A percentile compares a stretch with the other conserved stretches of the same genome.
These are phyloP conservation scores for Peribatodes rhomboidaria DNA, from an alignment of 2,888 invertebrate genomes.

Conservation along the genomic window DNA sequence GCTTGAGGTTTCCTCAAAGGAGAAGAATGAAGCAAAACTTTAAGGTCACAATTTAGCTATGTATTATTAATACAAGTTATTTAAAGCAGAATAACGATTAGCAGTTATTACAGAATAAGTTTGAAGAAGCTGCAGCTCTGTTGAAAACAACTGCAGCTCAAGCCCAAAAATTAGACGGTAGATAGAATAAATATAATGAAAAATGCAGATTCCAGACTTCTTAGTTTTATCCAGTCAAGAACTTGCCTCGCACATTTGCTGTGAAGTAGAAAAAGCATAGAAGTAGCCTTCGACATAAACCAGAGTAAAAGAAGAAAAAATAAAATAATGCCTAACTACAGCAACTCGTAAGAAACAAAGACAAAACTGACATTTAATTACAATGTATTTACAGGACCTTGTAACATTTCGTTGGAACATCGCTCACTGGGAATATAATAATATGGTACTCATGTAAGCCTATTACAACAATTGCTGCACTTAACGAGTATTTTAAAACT, in stretches of 20 bases:
- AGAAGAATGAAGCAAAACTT: not conserved
- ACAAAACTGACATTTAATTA: constrained; percentile 57
- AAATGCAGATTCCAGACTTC: too few species aligned
- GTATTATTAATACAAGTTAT: too few species aligned
- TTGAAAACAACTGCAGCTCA: too few species aligned
- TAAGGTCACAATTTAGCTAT: not conserved
- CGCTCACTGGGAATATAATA: constrained; percentile 51
- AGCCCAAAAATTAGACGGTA: too few species aligned
- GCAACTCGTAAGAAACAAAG: constrained; percentile 23
- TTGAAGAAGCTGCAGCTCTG: too few species aligned
- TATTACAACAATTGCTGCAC: constrained; percentile 50
- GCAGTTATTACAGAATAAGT: too few species aligned
- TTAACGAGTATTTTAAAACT: constrained; percentile 36
- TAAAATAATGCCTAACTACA: not conserved
- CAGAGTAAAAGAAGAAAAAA: not conserved
- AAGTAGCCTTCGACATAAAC: too few species aligned
- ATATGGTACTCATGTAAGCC: constrained; percentile 26
- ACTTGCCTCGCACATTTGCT: too few species aligned
- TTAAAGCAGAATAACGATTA: too few species aligned
- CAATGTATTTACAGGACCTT: constrained; percentile 62
- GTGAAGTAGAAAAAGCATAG: too few species aligned
- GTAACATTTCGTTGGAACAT: constrained; percentile 68
- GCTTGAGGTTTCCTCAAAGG: not conserved
- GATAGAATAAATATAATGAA: too few species aligned
- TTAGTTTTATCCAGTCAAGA: too few species aligned